Percentiles rank a stretch among this genome's conserved stretches.
Conservation (phyloP, 2,113 vertebrate species). For the Caranx ignobilis region DNA sequence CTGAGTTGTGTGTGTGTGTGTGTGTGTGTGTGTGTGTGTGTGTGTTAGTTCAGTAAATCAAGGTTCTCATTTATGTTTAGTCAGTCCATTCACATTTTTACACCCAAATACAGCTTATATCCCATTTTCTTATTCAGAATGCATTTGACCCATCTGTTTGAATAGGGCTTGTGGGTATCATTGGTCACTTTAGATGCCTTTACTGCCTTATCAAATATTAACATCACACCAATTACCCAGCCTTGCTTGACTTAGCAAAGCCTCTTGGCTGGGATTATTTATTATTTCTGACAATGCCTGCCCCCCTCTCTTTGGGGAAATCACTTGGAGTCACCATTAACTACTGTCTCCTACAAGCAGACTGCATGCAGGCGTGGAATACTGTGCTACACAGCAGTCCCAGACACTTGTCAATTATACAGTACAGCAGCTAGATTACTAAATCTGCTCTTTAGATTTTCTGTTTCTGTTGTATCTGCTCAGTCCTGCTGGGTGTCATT, state of each 20-base stretch:
- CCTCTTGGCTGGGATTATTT: slow-evolving; percentile 56
- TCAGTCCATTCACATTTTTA: not conserved
- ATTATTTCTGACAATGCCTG: slow-evolving; percentile 38
- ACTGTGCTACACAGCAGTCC: slow-evolving; percentile 17
- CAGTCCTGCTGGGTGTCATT: not conserved
- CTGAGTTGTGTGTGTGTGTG: not conserved
- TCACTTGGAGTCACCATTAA: slow-evolving; percentile 36
- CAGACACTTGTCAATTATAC: slow-evolving; percentile 32
- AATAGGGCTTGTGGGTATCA: slow-evolving; percentile 28
- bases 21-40: not conserved
- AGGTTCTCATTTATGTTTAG: not conserved
- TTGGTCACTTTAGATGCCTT: slow-evolving; percentile 57
- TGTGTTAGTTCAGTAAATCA: not conserved
- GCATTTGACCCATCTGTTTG: slow-evolving; percentile 18
- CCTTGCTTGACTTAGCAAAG: slow-evolving; percentile 45
- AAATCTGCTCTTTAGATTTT: not conserved
- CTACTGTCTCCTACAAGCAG: not conserved
- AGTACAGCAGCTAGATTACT: slow-evolving; percentile 7
- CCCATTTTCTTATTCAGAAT: not conserved
- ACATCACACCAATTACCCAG: slow-evolving; percentile 57
- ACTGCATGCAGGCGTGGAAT: slow-evolving; percentile 18
- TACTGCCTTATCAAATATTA: slow-evolving; percentile 62
- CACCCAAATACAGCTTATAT: not conserved
- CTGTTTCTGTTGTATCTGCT: not conserved
- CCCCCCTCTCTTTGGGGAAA: slow-evolving; percentile 31